Percentiles rank a stretch among this genome's conserved stretches.
Conservation (phyloP, 2,888 invertebrate genomes). For the Frankliniella intonsa region DNA sequence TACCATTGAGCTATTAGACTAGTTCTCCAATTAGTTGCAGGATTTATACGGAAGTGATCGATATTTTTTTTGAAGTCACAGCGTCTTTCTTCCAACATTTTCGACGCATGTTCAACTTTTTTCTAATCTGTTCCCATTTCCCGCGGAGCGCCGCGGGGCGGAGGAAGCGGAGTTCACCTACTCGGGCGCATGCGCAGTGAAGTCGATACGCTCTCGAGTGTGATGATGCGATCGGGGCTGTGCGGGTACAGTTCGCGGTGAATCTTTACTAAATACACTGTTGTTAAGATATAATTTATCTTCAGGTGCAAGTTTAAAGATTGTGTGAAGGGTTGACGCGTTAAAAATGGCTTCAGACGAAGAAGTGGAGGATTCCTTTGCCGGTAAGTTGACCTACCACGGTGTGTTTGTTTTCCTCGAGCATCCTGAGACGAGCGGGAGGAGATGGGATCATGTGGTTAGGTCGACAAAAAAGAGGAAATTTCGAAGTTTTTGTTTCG, state of each 20-base stretch:
- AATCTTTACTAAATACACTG: slow-evolving; percentile 13
- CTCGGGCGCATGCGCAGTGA: not conserved
- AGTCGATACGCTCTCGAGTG: slow-evolving; percentile 26
- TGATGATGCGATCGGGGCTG: slow-evolving; percentile 23
- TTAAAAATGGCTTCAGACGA: slow-evolving; percentile 75
- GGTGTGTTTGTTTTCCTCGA: slow-evolving; percentile 32
- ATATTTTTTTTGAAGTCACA: too few species aligned
- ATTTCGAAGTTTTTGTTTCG: not conserved
- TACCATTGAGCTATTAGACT: too few species aligned
- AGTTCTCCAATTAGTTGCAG: too few species aligned
- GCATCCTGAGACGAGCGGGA: slow-evolving; percentile 41
- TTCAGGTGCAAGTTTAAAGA: not conserved
- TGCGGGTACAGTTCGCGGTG: slow-evolving; percentile 21
- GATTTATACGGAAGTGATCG: too few species aligned
- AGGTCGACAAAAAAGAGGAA: slow-evolving; percentile 16
- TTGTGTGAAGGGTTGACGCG: not conserved
- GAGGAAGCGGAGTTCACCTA: not conserved
- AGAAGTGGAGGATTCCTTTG: slow-evolving; percentile 79
- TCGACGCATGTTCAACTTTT: not conserved
- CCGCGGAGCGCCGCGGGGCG: slow-evolving; percentile 14
- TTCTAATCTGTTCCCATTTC: not conserved
- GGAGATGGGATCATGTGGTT: slow-evolving; percentile 43
- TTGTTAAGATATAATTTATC: slow-evolving; percentile 18
- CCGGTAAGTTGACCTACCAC: slow-evolving; percentile 60
- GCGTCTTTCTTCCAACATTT: too few species aligned